Evolutionary conservation across 2,797 vertebrate species (phyloP).

Genomic region (Rhinella marina): DNA sequence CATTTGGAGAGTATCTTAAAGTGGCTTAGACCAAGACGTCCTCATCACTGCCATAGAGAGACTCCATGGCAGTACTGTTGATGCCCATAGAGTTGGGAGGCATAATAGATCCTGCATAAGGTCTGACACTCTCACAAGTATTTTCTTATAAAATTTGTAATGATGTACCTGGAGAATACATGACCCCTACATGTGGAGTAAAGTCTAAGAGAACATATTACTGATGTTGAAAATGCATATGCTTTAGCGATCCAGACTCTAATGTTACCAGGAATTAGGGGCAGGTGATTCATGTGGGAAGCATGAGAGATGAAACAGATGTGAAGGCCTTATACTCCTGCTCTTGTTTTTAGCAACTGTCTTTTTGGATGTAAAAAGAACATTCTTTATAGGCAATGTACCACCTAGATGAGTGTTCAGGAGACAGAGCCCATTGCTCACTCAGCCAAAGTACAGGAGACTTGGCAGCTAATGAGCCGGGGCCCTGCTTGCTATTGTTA

Average conservation of each 20-base stretch:
- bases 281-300: constrained; percentile 47
- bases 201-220: background rate
- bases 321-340: constrained; percentile 17
- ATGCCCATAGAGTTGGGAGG: too few relatives aligned
- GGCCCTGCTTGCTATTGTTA: constrained; percentile 42
- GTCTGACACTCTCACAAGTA: background rate
- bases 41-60: too few relatives aligned
- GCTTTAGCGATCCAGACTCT: constrained; percentile 13
- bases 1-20: too few relatives aligned
- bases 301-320: constrained; percentile 37
- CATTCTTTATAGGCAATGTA: constrained; percentile 35
- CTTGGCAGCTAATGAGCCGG: constrained; percentile 32
- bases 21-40: too few relatives aligned
- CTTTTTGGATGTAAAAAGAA: constrained; percentile 26
- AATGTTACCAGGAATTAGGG: constrained; percentile 20
- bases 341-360: constrained; percentile 25
- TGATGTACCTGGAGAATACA: background rate
- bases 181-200: background rate
- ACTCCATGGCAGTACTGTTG: too few relatives aligned
- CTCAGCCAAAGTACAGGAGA: constrained; percentile 34
- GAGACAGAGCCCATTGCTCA: background rate
- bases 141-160: background rate
- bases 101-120: too few relatives aligned
- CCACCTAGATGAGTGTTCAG: constrained; percentile 35
- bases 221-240: constrained; percentile 2